Percentiles rank a stretch among this genome's conserved stretches.
Evolutionary conservation across 2,113 vertebrate species (phyloP).

Genomic region (Semicossyphus pulcher): DNA sequence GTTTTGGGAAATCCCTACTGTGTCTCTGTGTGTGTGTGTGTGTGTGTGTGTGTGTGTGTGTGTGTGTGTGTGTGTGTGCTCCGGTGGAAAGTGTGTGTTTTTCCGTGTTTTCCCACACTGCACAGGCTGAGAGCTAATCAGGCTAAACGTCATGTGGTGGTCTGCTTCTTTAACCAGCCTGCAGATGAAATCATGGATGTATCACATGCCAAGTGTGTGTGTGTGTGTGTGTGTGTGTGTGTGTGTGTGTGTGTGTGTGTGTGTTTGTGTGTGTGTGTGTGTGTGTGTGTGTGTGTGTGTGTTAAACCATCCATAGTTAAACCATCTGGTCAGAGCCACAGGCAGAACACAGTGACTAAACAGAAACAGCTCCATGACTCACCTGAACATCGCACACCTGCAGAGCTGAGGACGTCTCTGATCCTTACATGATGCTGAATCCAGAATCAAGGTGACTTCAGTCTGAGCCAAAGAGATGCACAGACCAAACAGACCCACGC

Average conservation of each 20-base stretch:
- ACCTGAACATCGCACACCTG: no score
- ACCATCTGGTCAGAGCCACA: constrained; percentile 3
- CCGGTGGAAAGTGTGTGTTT: neutral
- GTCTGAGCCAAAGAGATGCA: neutral
- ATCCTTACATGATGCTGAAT: neutral
- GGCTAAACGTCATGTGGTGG: neutral
- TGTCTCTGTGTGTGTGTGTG: neutral
- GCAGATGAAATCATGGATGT: constrained; percentile 21
- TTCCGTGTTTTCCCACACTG: neutral
- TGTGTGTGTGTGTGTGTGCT: neutral
- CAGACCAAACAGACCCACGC: no score
- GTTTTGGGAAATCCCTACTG: no score
- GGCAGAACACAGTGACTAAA: constrained; percentile 6
- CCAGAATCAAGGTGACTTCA: neutral
- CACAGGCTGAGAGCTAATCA: constrained; percentile 19
- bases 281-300: constrained; percentile 20
- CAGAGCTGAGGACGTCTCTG: no score
- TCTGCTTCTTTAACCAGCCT: constrained; percentile 3
- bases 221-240: neutral
- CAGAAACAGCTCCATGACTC: no score
- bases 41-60: neutral
- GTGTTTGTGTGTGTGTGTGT: neutral
- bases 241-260: neutral
- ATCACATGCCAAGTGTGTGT: constrained; percentile 4
- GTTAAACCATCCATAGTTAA: constrained; percentile 6